phyloP scores from a whole-genome alignment of 2,113 vertebrate species.

The Promerops cafer region DNA sequence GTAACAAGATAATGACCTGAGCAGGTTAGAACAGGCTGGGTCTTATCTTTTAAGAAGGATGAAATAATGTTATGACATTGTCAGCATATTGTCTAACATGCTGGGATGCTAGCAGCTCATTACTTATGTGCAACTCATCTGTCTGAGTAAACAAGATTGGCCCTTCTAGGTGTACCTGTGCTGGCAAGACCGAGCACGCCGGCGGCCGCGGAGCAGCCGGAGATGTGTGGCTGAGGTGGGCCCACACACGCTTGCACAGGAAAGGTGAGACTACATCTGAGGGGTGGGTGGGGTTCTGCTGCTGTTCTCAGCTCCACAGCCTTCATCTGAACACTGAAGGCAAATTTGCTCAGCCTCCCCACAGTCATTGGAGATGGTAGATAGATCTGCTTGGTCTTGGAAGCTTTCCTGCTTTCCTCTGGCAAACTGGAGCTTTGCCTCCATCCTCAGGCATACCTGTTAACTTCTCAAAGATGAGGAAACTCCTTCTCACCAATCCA shows the following conservation, averaged over 20 bases:
- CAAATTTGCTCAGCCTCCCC: neutral
- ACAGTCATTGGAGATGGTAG: accelerated
- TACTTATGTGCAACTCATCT: constrained; percentile 18
- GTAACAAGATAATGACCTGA: constrained; percentile 51
- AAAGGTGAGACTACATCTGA: neutral
- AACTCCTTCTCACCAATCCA: neutral
- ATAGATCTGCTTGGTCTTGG: neutral
- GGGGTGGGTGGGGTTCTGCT: neutral
- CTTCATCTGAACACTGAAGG: neutral
- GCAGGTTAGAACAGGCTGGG: constrained; percentile 32
- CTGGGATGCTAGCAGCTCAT: constrained; percentile 34
- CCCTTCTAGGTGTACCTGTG: neutral
- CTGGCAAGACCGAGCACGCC: neutral
- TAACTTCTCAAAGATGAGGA: neutral
- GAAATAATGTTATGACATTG: constrained; percentile 60
- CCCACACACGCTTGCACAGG: neutral
- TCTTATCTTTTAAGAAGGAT: constrained; percentile 38
- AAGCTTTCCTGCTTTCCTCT: neutral
- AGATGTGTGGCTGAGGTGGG: neutral
- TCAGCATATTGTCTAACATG: constrained; percentile 52
- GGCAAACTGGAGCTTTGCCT: neutral
- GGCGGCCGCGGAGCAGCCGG: neutral
- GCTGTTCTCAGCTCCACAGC: accelerated
- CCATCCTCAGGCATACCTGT: neutral
- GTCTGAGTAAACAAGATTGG: constrained; percentile 15